Evolutionary conservation across 2,888 invertebrate genomes (phyloP).

Genomic region (Entomobrya multifasciata): DNA sequence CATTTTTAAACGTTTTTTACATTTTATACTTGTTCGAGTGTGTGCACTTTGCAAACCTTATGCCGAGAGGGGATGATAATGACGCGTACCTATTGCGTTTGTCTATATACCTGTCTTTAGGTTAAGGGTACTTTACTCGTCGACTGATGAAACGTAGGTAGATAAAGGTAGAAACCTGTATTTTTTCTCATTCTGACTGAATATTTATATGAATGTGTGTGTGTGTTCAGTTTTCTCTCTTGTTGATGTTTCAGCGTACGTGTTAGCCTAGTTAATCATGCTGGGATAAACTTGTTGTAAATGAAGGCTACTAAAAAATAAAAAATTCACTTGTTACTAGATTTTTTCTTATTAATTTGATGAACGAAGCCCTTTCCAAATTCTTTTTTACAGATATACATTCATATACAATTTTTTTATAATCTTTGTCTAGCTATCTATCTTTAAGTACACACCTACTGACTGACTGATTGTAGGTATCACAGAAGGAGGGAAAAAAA

Average conservation of each 20-base stretch:
- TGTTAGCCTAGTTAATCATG: slow-evolving; percentile 75
- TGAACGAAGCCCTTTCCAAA: slow-evolving; percentile 6
- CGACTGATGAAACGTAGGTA: not conserved
- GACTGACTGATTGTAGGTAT: slow-evolving; percentile 29
- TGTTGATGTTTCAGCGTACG: slow-evolving; percentile 61
- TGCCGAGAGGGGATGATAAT: not conserved
- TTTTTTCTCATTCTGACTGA: slow-evolving; percentile 19
- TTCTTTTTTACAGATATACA: slow-evolving; percentile 45
- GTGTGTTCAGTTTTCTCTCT: slow-evolving; percentile 62
- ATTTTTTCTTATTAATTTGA: slow-evolving; percentile 21
- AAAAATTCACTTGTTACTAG: slow-evolving; percentile 44
- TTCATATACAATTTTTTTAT: slow-evolving; percentile 28
- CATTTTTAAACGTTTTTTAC: slow-evolving; percentile 10
- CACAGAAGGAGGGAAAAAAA: slow-evolving; percentile 52
- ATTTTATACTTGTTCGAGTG: no score
- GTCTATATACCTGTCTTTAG: not conserved
- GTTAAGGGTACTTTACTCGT: slow-evolving; percentile 1
- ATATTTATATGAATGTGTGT: not conserved
- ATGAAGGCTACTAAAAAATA: slow-evolving; percentile 59
- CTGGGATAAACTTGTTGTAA: slow-evolving; percentile 70
- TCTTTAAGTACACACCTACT: slow-evolving; percentile 17
- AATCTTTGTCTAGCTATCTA: not conserved
- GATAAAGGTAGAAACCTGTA: slow-evolving; percentile 64
- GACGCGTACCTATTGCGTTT: no score
- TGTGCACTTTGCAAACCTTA: slow-evolving; percentile 7